Base-by-base conservation (phyloP, 2,113 vertebrate species). In the Corvus hawaiiensis region DNA sequence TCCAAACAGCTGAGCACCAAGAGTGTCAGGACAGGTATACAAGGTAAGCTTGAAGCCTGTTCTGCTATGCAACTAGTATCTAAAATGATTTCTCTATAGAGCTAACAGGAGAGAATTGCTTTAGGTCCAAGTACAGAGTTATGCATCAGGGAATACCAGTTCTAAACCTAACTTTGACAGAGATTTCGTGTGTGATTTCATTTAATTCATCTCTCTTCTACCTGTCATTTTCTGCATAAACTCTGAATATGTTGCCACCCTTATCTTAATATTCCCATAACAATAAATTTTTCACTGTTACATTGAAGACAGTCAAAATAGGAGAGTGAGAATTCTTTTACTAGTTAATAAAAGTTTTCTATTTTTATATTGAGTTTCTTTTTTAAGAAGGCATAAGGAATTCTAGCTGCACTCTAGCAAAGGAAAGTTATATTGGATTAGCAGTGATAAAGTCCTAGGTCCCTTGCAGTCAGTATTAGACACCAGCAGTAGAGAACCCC, bases 351-450 rank as follows among this genome's bases (percentile, higher is more conserved):
- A 21, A 67, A 35, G 2, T 32, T 49, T 54, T n/a, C 32, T 72
- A 5, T 52, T 77, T 84, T 93, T 54, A 52, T 13, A 43, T 9
- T 51, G 52, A 32, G 1, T 49, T 90, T 84, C 11, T 89, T 74
- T 35, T 46, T 64, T 24, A 56, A 46, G 51, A 77, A 84, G 16
- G 8, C 16, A n/a, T 24, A 63, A 89, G 19, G 46, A 33, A 14
- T 11, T 48, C 33, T 10, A 35, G 19, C 37, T 84, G 23, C 35
- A 63, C 30, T 20, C 0, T 0, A 81, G 48, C 55, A 35, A 61
- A 63, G 18, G 18, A 39, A 90, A 73, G 17, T 17, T 59, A 6
- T 14, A 28, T 37, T 0, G 0, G 26, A 84, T 71, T n/a, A 48
- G 10, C 16, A 39, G 4, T 20, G 28, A 37, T 62, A 35, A 85